A percentile compares a stretch with the other conserved stretches of the same genome.
phyloP scores from a whole-genome alignment of 2,113 vertebrate species.

The Alligator mississippiensis region DNA sequence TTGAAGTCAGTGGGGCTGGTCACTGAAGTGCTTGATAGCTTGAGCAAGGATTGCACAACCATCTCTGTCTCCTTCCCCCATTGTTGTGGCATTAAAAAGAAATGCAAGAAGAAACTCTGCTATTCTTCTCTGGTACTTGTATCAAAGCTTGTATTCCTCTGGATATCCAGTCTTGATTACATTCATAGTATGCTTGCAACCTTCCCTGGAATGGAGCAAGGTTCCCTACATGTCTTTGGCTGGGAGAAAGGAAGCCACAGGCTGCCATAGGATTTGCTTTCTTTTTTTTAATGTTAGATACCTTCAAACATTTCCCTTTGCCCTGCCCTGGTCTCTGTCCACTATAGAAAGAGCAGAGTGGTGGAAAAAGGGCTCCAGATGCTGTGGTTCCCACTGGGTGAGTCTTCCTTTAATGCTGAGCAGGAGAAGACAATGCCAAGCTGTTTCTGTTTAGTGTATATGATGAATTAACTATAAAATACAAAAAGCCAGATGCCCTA shows the following conservation, averaged over 20 bases:
- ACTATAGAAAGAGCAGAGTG: too few species aligned
- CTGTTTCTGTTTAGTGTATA: too few species aligned
- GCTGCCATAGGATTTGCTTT: not conserved
- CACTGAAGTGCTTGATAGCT: constrained; percentile 58
- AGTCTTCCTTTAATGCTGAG: too few species aligned
- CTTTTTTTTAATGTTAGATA: too few species aligned
- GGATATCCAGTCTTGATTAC: not conserved
- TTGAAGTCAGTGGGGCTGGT: constrained; percentile 53
- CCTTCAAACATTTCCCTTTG: too few species aligned
- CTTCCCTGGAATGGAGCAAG: not conserved
- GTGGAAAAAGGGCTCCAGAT: too few species aligned
- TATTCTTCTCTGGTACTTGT: not conserved
- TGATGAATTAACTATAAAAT: too few species aligned
- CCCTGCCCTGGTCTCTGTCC: too few species aligned
- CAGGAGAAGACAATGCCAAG: too few species aligned
- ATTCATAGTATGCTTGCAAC: not conserved
- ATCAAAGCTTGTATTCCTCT: not conserved
- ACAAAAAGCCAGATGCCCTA: too few species aligned
- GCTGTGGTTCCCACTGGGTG: too few species aligned
- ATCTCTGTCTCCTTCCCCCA: constrained; percentile 49
- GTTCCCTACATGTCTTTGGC: not conserved
- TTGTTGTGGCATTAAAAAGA: constrained; percentile 32
- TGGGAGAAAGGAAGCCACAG: not conserved
- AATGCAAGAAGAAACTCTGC: not conserved
- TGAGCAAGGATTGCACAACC: constrained; percentile 45